Conservation (phyloP, 2,797 vertebrate species). For the Molothrus aeneus region DNA sequence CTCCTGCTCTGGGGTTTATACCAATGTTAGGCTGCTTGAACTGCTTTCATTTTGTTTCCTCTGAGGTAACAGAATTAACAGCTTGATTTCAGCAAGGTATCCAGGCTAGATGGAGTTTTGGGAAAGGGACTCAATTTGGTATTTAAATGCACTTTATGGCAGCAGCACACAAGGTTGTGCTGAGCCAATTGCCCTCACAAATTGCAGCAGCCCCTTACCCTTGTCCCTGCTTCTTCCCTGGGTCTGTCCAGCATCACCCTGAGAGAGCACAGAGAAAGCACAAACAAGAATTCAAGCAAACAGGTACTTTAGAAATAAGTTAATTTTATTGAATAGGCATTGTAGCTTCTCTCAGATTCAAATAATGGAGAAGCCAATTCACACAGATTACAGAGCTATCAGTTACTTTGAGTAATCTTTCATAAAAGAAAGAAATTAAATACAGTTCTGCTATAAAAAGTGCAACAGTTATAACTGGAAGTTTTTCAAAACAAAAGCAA, state of each 20-base stretch:
- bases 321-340: constrained; percentile 77
- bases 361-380: constrained; percentile 73
- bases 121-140: background rate
- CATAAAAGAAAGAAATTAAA: constrained; percentile 81
- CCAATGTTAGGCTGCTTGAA: background rate
- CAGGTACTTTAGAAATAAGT: constrained; percentile 74
- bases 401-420: constrained; percentile 77
- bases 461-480: constrained; percentile 75
- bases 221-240: background rate
- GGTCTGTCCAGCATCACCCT: background rate
- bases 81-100: background rate
- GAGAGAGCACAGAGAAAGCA: background rate
- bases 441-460: constrained; percentile 78
- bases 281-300: constrained; percentile 35
- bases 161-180: background rate
- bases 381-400: constrained; percentile 76
- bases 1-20: background rate
- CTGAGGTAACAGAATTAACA: background rate
- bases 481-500: constrained; percentile 77
- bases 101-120: background rate
- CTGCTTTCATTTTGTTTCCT: background rate
- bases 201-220: background rate
- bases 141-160: background rate
- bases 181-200: background rate
- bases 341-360: constrained; percentile 71